Conservation (phyloP, 2,113 vertebrate genomes). For the Dascyllus trimaculatus region DNA sequence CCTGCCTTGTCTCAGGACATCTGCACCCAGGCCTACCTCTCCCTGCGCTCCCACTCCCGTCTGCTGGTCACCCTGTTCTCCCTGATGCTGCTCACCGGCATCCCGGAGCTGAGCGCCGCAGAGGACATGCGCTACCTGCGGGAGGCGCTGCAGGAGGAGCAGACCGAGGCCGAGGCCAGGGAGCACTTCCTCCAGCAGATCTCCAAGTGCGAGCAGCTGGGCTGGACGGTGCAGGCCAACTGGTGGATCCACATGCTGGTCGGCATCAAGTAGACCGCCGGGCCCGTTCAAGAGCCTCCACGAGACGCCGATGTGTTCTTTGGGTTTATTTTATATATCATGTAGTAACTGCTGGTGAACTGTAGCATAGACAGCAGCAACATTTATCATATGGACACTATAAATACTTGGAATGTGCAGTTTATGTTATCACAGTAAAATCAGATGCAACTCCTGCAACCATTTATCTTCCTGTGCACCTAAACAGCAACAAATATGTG, state of each 20-base stretch:
- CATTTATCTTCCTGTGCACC: too few species aligned
- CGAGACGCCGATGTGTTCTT: too few species aligned
- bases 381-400: too few species aligned
- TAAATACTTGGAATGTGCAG: too few species aligned
- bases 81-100: slow-evolving; percentile 87
- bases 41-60: slow-evolving; percentile 81
- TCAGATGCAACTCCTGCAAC: too few species aligned
- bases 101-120: slow-evolving; percentile 83
- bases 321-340: too few species aligned
- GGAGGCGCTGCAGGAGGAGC: slow-evolving; percentile 82
- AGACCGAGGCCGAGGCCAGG: slow-evolving; percentile 71
- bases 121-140: slow-evolving; percentile 86
- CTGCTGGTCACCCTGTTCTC: slow-evolving; percentile 86
- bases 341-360: too few species aligned
- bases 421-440: too few species aligned
- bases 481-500: too few species aligned
- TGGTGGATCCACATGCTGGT: slow-evolving; percentile 87
- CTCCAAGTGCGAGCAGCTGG: slow-evolving; percentile 73
- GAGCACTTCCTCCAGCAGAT: slow-evolving; percentile 85
- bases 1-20: too few species aligned
- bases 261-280: slow-evolving; percentile 76
- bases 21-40: slow-evolving; percentile 84
- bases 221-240: slow-evolving; percentile 87
- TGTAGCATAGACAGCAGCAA: too few species aligned
- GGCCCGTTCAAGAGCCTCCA: too few species aligned